phyloP scores from a whole-genome alignment of 1,140 invertebrate species.

The Eupeodes corollae region DNA sequence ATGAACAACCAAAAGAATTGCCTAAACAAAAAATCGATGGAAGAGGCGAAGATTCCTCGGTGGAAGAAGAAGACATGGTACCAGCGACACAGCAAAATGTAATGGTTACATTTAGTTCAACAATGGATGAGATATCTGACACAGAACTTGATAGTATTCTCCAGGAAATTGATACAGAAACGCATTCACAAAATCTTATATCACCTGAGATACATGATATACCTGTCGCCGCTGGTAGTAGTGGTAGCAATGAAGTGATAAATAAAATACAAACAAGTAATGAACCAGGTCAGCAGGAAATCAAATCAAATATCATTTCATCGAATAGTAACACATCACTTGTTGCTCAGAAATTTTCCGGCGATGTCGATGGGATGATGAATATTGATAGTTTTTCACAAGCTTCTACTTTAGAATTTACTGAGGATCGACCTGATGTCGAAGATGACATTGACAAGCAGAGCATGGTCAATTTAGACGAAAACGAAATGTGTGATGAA shows the following conservation, averaged over 20 bases:
- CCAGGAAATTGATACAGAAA: slow-evolving; percentile 32
- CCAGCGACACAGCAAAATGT: slow-evolving; percentile 17
- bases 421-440: slow-evolving; percentile 20
- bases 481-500: slow-evolving; percentile 16
- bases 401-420: slow-evolving; percentile 33
- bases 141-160: slow-evolving; percentile 35
- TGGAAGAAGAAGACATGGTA: not conserved
- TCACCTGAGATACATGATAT: not conserved
- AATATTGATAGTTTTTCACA: slow-evolving; percentile 35
- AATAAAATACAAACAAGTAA: not conserved
- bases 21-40: too few relatives aligned
- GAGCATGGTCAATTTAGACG: slow-evolving; percentile 14
- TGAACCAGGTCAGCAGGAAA: not conserved
- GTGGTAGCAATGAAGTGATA: too few relatives aligned
- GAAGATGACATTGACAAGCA: slow-evolving; percentile 4
- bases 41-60: too few relatives aligned
- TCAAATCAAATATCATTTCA: slow-evolving; percentile 4
- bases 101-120: slow-evolving; percentile 28
- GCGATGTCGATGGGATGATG: slow-evolving; percentile 7
- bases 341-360: slow-evolving; percentile 18
- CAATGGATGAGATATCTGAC: slow-evolving; percentile 37
- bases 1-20: too few relatives aligned
- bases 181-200: too few relatives aligned
- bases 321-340: slow-evolving; percentile 3
- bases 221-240: not conserved